These are phyloP conservation scores for Trichogramma pretiosum DNA, from an alignment of 1,140 invertebrate species.

Conservation along the genomic window DNA sequence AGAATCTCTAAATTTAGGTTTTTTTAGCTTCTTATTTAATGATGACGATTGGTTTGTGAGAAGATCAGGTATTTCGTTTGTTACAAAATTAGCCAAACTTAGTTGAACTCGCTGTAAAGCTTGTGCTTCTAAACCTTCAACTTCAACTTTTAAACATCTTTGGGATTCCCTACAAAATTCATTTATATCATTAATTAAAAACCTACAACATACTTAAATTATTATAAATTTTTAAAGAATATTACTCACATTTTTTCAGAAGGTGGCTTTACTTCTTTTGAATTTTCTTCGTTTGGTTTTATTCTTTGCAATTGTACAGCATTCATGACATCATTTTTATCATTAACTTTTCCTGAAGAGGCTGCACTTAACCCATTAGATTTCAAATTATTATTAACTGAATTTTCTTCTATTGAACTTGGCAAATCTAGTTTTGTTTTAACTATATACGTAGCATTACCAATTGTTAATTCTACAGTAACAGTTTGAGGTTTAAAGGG, in stretches of 20 bases:
- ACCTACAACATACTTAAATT: neutral
- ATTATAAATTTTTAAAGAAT: neutral
- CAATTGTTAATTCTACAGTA: slow-evolving; percentile 32
- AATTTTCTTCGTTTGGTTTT: slow-evolving; percentile 19
- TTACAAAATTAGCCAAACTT: slow-evolving; percentile 32
- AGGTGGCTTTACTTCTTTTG: too few species aligned
- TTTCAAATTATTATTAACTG: too few species aligned
- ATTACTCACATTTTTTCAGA: too few species aligned
- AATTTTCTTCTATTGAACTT: slow-evolving; percentile 2
- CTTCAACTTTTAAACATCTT: slow-evolving; percentile 38
- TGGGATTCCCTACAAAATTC: slow-evolving; percentile 21
- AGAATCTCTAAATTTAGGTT: slow-evolving; percentile 19
- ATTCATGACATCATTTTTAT: slow-evolving; percentile 39
- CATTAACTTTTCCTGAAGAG: slow-evolving; percentile 21
- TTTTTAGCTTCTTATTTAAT: neutral
- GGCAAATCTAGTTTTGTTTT: slow-evolving; percentile 31
- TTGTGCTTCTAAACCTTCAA: slow-evolving; percentile 33
- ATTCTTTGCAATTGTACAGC: slow-evolving; percentile 35
- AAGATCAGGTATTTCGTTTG: slow-evolving; percentile 28
- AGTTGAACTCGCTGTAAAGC: slow-evolving; percentile 32
- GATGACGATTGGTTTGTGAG: neutral
- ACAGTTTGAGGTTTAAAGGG: slow-evolving; percentile 15
- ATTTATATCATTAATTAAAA: too few species aligned
- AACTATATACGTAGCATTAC: slow-evolving; percentile 35
- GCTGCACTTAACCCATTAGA: slow-evolving; percentile 14